Evolutionary conservation across 2,113 vertebrate genomes (phyloP).

Genomic region (Strix uralensis): DNA sequence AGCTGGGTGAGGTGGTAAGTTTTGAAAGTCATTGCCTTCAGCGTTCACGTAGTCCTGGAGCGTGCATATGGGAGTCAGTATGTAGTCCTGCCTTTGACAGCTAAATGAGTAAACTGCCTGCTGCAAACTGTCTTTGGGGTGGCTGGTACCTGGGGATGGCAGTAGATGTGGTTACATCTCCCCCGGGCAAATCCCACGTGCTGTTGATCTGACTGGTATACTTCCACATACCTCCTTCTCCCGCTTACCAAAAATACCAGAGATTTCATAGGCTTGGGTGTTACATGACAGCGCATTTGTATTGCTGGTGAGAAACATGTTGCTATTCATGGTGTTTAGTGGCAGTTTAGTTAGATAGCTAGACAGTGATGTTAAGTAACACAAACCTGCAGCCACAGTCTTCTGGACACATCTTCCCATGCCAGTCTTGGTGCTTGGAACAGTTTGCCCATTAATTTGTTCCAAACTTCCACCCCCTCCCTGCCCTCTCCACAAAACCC

Average conservation of each 20-base stretch:
- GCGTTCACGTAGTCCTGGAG: not conserved
- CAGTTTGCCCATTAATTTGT: not conserved
- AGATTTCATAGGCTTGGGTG: not conserved
- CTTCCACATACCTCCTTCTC: not conserved
- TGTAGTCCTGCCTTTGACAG: not conserved
- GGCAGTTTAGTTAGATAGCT: not conserved
- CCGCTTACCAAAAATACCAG: not conserved
- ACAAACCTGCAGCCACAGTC: slow-evolving; percentile 1
- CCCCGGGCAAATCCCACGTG: not conserved
- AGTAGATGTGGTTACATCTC: not conserved
- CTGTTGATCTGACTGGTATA: not conserved
- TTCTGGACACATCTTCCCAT: not conserved
- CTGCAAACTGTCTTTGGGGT: not conserved
- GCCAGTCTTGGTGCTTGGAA: not conserved
- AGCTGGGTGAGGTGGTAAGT: not conserved
- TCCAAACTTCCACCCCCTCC: not conserved
- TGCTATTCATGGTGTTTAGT: slow-evolving; percentile 4
- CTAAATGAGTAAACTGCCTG: not conserved
- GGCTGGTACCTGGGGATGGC: not conserved
- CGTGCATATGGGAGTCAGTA: rapidly evolving
- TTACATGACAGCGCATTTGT: not conserved
- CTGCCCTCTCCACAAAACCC: not conserved
- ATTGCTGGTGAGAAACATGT: slow-evolving; percentile 5
- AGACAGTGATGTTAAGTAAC: slow-evolving; percentile 39
- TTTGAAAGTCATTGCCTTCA: not conserved